A percentile compares a stretch with the other conserved stretches of the same genome.
These are phyloP conservation scores for Sebastes umbrosus DNA, from an alignment of 2,797 vertebrate genomes.

Conservation along the genomic window DNA sequence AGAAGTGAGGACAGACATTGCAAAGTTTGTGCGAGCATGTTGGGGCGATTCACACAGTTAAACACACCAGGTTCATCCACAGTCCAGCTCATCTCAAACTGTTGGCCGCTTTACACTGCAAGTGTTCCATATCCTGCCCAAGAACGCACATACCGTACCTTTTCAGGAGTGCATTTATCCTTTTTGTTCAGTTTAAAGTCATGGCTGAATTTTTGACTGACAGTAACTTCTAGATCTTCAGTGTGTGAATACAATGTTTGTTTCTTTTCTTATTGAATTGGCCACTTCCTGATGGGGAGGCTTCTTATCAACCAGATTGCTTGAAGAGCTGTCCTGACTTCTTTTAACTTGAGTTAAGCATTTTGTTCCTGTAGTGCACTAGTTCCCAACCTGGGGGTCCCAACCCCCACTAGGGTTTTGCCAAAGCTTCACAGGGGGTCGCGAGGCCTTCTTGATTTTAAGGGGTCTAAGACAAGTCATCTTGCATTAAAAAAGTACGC, in stretches of 20 bases:
- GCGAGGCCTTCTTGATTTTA: no score
- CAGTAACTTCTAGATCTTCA: conserved; percentile 8
- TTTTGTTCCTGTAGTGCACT: conserved; percentile 14
- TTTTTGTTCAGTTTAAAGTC: conserved; percentile 28
- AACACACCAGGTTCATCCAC: conserved; percentile 67
- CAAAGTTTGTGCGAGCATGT: conserved; percentile 10
- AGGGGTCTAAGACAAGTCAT: no score
- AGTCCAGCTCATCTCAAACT: conserved; percentile 68
- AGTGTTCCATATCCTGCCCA: conserved; percentile 73
- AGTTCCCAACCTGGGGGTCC: not conserved
- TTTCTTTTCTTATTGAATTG: conserved; percentile 25
- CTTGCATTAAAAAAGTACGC: no score
- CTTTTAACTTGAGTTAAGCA: not conserved
- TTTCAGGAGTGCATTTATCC: conserved; percentile 31
- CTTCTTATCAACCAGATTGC: conserved; percentile 22
- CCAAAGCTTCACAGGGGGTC: no score
- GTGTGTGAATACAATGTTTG: conserved; percentile 21
- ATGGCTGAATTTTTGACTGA: conserved; percentile 39
- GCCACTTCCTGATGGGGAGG: not conserved
- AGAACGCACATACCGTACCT: conserved; percentile 56
- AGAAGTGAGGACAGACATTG: conserved; percentile 26
- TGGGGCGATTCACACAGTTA: conserved; percentile 31
- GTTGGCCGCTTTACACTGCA: conserved; percentile 59
- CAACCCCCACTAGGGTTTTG: no score
- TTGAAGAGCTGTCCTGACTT: conserved; percentile 10